Percentiles rank a stretch among this genome's conserved stretches.
These are phyloP conservation scores for Artibeus jamaicensis DNA, from an alignment of 2,797 vertebrate species.

Conservation along the genomic window DNA sequence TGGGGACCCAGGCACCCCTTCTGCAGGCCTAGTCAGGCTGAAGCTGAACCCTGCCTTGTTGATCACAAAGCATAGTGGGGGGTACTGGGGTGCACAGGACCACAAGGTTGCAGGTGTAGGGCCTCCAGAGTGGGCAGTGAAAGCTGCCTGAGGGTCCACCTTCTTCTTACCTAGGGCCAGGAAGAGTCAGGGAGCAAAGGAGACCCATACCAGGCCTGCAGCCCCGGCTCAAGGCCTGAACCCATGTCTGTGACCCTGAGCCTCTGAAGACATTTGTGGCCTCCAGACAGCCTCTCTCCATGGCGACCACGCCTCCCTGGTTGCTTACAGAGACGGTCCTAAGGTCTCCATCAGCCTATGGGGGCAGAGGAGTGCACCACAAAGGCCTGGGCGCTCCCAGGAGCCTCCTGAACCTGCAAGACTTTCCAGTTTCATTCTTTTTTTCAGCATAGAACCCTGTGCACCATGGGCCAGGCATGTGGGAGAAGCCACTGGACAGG, in stretches of 20 bases:
- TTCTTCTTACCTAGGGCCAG: neutral
- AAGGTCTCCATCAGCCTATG: neutral
- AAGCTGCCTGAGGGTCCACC: neutral
- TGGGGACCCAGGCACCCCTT: neutral
- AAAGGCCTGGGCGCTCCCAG: neutral
- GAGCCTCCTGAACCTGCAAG: fast-evolving
- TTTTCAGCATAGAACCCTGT: neutral
- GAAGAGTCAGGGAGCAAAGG: neutral
- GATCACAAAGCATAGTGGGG: fast-evolving
- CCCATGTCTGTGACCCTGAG: neutral
- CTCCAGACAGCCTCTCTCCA: neutral
- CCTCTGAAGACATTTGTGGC: neutral
- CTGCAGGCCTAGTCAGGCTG: neutral
- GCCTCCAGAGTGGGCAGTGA: neutral
- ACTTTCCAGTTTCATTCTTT: neutral
- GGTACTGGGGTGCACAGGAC: neutral
- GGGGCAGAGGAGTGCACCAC: too few relatives aligned
- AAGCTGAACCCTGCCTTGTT: neutral
- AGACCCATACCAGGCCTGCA: neutral
- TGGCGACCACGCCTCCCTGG: neutral
- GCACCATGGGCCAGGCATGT: neutral
- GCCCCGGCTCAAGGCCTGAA: fast-evolving
- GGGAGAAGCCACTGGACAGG: neutral
- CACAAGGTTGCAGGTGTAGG: neutral
- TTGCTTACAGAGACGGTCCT: neutral